phyloP scores from a whole-genome alignment of 2,113 vertebrate genomes.

The Pseudopipra pipra region DNA sequence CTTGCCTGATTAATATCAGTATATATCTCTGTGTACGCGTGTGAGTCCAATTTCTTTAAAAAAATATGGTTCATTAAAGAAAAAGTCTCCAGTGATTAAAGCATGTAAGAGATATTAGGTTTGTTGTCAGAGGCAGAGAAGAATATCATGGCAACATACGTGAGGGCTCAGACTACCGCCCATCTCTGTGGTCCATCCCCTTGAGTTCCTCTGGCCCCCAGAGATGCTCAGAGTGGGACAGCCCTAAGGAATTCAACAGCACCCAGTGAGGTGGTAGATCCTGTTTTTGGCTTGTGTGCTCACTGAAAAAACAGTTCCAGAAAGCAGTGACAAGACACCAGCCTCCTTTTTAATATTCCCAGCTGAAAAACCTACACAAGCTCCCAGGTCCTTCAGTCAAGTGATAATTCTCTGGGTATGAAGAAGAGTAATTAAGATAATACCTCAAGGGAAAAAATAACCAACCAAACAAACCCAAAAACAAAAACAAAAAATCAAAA shows the following conservation, averaged over 20 bases:
- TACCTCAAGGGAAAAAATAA: not conserved
- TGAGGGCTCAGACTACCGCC: not conserved
- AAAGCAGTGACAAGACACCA: not conserved
- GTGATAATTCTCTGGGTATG: not conserved
- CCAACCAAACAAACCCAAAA: too few species aligned
- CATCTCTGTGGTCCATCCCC: not conserved
- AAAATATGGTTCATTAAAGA: not conserved
- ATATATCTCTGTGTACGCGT: not conserved
- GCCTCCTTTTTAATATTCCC: not conserved
- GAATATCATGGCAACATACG: not conserved
- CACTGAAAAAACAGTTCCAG: not conserved
- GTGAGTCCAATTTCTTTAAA: not conserved
- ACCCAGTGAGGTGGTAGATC: not conserved
- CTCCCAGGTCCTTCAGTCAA: not conserved
- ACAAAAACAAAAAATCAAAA: not conserved
- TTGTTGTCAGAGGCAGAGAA: not conserved
- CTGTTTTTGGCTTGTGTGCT: not conserved
- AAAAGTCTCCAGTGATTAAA: not conserved
- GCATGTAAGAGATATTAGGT: not conserved
- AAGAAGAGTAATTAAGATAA: not conserved
- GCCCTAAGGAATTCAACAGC: not conserved
- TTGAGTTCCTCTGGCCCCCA: not conserved
- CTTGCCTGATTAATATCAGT: constrained; percentile 20
- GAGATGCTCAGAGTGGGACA: not conserved
- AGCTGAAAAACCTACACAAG: not conserved